Conservation (phyloP, 2,888 invertebrate species). For the Noctua pronuba region DNA sequence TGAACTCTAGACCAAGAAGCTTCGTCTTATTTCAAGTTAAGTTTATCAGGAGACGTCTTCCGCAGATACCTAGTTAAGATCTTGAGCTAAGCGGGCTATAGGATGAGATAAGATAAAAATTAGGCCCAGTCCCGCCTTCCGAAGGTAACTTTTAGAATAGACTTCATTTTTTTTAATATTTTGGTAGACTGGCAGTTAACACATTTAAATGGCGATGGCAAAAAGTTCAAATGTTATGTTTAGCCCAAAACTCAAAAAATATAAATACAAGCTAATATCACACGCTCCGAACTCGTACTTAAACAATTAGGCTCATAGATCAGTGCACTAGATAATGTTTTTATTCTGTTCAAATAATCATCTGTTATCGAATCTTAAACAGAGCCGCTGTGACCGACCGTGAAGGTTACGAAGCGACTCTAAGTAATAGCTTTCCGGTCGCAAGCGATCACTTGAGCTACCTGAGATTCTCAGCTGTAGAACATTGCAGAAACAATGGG, state of each 20-base stretch:
- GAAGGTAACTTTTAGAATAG: neutral
- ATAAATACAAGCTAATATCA: neutral
- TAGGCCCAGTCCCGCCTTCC: neutral
- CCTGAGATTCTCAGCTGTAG: conserved; percentile 11
- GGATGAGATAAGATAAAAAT: neutral
- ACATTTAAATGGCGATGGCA: neutral
- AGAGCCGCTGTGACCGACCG: conserved; percentile 16
- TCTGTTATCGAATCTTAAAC: conserved; percentile 39
- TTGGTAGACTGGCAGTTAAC: neutral
- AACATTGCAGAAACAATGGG: conserved; percentile 48
- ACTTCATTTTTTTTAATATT: neutral
- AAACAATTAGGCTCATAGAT: conserved; percentile 1
- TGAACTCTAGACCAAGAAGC: neutral
- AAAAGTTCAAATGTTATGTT: no score
- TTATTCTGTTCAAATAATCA: conserved; percentile 17
- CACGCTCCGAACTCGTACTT: neutral
- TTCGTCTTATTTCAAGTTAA: neutral
- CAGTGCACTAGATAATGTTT: neutral
- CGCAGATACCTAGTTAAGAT: neutral
- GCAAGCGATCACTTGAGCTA: conserved; percentile 22
- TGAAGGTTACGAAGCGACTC: conserved; percentile 42
- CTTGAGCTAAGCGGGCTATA: neutral
- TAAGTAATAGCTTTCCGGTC: conserved; percentile 54
- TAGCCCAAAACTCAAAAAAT: no score
- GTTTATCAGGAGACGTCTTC: neutral